A percentile compares a stretch with the other conserved stretches of the same genome.
Evolutionary conservation across 2,113 vertebrate species (phyloP).

Genomic region (Grantiella picta): DNA sequence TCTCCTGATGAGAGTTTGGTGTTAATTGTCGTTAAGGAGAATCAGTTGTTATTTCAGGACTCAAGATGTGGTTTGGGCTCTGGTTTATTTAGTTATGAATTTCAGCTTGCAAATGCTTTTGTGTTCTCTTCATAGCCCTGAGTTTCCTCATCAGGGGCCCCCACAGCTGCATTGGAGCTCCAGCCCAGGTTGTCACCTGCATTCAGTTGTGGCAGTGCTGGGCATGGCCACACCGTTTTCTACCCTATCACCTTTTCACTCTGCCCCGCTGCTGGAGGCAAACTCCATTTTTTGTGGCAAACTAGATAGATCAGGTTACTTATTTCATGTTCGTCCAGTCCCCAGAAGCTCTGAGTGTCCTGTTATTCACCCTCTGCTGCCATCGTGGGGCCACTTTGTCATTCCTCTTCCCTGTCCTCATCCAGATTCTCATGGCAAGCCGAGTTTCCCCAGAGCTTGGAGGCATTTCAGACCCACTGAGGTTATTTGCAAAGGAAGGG

Average conservation of each 20-base stretch:
- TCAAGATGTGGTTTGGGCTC: neutral
- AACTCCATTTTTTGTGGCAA: neutral
- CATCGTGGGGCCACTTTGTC: constrained; percentile 5
- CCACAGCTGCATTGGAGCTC: neutral
- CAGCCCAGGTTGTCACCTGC: neutral
- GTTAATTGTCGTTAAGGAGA: neutral
- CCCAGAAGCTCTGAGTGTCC: neutral
- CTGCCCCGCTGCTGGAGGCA: neutral
- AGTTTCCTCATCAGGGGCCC: neutral
- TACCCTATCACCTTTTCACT: neutral
- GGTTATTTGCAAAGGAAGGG: neutral
- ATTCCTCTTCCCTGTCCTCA: neutral
- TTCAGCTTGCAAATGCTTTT: neutral
- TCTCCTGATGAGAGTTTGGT: neutral
- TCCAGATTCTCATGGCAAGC: neutral
- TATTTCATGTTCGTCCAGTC: neutral
- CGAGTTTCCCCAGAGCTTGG: neutral
- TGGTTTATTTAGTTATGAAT: neutral
- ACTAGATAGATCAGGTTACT: neutral
- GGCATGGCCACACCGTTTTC: neutral
- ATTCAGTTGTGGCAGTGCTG: neutral
- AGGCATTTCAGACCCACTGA: neutral
- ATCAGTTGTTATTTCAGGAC: neutral
- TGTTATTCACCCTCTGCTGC: constrained; percentile 38
- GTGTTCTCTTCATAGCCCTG: neutral